These are phyloP conservation scores for Eristalis arbustorum DNA, from an alignment of 2,888 invertebrate genomes.

Conservation along the genomic window DNA sequence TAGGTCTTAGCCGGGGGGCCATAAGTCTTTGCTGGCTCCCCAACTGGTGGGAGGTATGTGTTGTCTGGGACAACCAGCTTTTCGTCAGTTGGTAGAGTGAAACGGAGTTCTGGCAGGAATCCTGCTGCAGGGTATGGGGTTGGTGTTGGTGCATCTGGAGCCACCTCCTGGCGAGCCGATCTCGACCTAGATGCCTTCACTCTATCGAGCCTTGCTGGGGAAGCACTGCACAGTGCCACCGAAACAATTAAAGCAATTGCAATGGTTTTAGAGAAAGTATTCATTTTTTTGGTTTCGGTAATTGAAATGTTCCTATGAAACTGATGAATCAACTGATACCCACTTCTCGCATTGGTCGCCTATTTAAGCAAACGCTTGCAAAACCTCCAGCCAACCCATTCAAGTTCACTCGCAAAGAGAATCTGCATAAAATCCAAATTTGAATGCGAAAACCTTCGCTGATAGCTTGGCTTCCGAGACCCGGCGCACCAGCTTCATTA, in stretches of 20 bases:
- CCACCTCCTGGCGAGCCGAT: slow-evolving; percentile 36
- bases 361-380: slow-evolving; percentile 50
- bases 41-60: slow-evolving; percentile 71
- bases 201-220: slow-evolving; percentile 32
- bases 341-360: neutral
- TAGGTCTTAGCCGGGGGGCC: slow-evolving; percentile 74
- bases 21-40: slow-evolving; percentile 74
- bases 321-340: slow-evolving; percentile 37
- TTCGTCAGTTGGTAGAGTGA: slow-evolving; percentile 73
- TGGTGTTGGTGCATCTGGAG: slow-evolving; percentile 14
- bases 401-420: slow-evolving; percentile 16
- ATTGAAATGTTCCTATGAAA: neutral
- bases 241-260: slow-evolving; percentile 16
- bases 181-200: slow-evolving; percentile 8
- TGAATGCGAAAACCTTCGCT: slow-evolving; percentile 28
- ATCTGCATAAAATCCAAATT: slow-evolving; percentile 39
- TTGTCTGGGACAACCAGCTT: slow-evolving; percentile 40
- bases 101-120: slow-evolving; percentile 74
- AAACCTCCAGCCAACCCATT: neutral
- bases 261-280: neutral
- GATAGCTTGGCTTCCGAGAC: slow-evolving; percentile 20
- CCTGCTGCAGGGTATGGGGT: slow-evolving; percentile 77
- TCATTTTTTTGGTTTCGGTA: slow-evolving; percentile 14
- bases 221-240: slow-evolving; percentile 18
- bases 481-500: neutral